A percentile compares a stretch with the other conserved stretches of the same genome.
These are phyloP conservation scores for Oxyura jamaicensis DNA, from an alignment of 2,113 vertebrate genomes.

Conservation along the genomic window DNA sequence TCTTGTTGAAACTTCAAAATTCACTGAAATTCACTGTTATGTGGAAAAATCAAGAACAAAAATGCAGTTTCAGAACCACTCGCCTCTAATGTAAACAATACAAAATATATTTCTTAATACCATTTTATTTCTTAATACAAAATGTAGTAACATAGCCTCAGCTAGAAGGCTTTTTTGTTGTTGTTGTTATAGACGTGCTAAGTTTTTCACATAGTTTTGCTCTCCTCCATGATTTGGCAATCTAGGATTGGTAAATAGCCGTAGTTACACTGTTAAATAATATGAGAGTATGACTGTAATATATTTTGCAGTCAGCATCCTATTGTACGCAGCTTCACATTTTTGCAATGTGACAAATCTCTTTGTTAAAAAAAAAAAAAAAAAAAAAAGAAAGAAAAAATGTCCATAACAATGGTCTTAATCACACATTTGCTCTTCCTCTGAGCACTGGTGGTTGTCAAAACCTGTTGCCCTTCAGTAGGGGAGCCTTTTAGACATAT, in stretches of 20 bases:
- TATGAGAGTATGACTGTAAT: neutral
- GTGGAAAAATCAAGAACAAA: neutral
- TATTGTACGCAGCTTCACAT: neutral
- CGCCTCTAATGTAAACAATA: neutral
- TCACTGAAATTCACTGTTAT: neutral
- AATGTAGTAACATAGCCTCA: neutral
- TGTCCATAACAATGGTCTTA: neutral
- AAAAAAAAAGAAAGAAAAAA: neutral
- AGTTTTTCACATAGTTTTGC: neutral
- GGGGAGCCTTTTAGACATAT: slow-evolving; percentile 42
- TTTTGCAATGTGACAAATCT: slow-evolving; percentile 36
- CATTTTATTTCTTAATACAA: neutral
- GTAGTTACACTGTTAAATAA: neutral
- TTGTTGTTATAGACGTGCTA: neutral
- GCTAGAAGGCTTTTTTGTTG: neutral
- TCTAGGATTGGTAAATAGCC: neutral
- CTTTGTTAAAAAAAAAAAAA: neutral
- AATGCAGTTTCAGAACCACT: neutral
- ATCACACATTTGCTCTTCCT: slow-evolving; percentile 28
- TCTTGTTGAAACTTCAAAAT: neutral
- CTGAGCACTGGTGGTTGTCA: neutral
- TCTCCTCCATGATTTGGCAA: neutral
- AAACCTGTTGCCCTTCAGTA: slow-evolving; percentile 38
- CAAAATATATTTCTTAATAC: neutral
- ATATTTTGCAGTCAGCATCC: neutral